Evolutionary conservation across 2,888 invertebrate genomes (phyloP).

Genomic region (Dynastes tityus): DNA sequence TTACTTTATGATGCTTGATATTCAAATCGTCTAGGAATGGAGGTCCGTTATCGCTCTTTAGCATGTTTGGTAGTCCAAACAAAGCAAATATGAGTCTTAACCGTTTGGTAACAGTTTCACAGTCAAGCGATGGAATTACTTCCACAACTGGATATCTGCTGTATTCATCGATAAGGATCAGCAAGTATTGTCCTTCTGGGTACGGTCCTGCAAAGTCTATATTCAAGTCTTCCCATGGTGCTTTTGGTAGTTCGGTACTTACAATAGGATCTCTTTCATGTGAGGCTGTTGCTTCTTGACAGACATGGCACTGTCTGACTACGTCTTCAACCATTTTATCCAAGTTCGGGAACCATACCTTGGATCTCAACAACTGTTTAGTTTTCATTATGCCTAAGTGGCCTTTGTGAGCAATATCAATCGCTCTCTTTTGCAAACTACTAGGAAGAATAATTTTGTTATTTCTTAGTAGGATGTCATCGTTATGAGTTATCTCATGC

Average conservation of each 20-base stretch:
- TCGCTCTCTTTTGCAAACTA: background rate
- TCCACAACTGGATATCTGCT: conserved; percentile 41
- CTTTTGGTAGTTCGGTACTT: background rate
- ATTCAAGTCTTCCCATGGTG: conserved; percentile 33
- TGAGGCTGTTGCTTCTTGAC: conserved; percentile 8
- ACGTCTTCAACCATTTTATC: conserved; percentile 40
- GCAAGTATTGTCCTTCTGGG: conserved; percentile 38
- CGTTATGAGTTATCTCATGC: background rate
- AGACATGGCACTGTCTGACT: conserved; percentile 11
- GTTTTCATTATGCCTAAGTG: conserved; percentile 19
- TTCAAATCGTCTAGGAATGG: conserved; percentile 42
- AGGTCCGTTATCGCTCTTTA: conserved; percentile 17
- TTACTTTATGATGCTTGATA: too few species aligned
- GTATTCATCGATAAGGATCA: conserved; percentile 40
- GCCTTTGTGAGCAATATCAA: conserved; percentile 8
- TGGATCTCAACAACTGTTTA: conserved; percentile 35
- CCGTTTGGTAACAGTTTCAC: conserved; percentile 20
- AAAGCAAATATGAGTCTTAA: conserved; percentile 29
- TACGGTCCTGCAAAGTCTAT: conserved; percentile 40
- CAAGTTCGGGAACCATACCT: conserved; percentile 45
- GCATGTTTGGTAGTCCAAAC: conserved; percentile 33
- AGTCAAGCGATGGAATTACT: conserved; percentile 23
- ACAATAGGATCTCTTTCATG: background rate
- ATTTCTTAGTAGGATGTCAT: conserved; percentile 6
- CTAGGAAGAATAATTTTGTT: conserved; percentile 28